Base-by-base conservation (phyloP, 2,888 invertebrate species). In the Meganola albula region DNA sequence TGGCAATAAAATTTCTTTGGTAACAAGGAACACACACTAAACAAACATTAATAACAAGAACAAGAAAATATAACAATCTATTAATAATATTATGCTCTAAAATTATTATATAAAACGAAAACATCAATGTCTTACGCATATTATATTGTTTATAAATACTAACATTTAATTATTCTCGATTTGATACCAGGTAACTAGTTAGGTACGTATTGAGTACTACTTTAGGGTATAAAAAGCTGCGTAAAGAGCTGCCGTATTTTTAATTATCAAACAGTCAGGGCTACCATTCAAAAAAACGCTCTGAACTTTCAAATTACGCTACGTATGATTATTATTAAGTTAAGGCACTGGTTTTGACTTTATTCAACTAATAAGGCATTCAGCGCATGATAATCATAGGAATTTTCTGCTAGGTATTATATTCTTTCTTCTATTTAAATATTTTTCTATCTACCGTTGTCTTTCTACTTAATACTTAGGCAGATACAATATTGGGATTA, bases 1-100 rank as follows among this genome's bases (percentile, higher is more conserved):
- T n/a, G n/a, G n/a, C n/a, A n/a, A 67, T 69, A 69, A 60, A 72
- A 65, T 74, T 53, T 84, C 84, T 84, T 85, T 84, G 84, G 84
- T 82, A 85, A 85, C 84, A 77, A 82, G 83, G 78, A 83, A 83
- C 83, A 82, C 79, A 72, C 82, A 67, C 66, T 75, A 76, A 74
- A 72, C 65, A 74, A 74, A 76, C 70, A 78, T 73, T 71, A 73
- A 76, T 77, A 77, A 82, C 74, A 84, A 83, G 76, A 80, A 82
- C 72, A 79, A 73, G 56, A 53, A 65, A 74, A 73, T 71, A 63
- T 79, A 84, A 83, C 84, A 83, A 84, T 71, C 64, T 72, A 70
- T 61, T 62, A 51, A 48, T n/a, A n/a, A n/a, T 50, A 58, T 63
- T 65, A 63, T 69, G 71, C 65, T 65, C 54, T 59, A 62, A 21